phyloP scores from a whole-genome alignment of 2,113 vertebrate genomes.

The Tychaedon coryphoeus region DNA sequence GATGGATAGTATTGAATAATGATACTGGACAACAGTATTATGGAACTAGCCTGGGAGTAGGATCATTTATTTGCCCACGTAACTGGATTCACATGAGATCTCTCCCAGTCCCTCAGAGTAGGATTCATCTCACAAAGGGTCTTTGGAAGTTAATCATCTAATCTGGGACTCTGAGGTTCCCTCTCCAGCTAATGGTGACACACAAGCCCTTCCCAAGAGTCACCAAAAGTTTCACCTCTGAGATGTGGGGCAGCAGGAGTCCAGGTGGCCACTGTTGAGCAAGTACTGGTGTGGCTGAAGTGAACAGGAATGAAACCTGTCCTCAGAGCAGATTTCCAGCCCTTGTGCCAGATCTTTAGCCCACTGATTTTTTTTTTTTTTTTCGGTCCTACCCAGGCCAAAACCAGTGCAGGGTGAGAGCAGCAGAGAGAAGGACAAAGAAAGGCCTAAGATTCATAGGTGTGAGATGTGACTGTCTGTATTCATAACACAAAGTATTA shows the following conservation, averaged over 20 bases:
- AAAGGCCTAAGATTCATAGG: neutral
- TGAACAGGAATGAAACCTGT: neutral
- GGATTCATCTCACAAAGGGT: neutral
- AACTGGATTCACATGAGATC: neutral
- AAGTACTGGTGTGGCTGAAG: neutral
- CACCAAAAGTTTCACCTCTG: neutral
- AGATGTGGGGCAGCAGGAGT: neutral
- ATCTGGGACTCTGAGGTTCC: neutral
- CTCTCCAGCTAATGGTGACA: neutral
- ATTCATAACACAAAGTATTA: neutral
- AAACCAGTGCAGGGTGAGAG: neutral
- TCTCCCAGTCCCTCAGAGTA: fast-evolving
- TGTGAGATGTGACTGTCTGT: neutral
- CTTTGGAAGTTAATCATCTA: neutral
- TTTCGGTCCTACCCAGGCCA: neutral
- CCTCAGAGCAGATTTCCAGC: neutral
- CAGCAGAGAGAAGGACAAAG: neutral
- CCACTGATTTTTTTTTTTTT: neutral
- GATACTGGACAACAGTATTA: neutral
- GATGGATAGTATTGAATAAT: neutral
- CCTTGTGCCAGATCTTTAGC: neutral
- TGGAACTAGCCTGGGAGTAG: neutral
- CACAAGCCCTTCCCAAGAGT: neutral
- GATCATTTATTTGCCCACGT: fast-evolving
- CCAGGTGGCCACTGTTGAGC: neutral